Evolutionary conservation across 2,797 vertebrate species (phyloP), one percentile per base, ranked within the genome.

Genomic region (Champsocephalus esox): DNA sequence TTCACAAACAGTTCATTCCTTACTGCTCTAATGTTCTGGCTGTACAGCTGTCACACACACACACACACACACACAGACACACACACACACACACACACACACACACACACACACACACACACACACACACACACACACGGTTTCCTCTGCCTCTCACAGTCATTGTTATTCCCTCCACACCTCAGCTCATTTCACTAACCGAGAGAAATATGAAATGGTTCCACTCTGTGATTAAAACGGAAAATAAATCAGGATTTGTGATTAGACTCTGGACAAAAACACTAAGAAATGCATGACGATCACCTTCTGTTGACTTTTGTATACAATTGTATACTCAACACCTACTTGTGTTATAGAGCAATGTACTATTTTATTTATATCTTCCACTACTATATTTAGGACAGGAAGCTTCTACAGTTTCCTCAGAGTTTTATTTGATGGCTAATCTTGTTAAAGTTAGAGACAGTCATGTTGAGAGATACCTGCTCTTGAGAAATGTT

Each of bases 141-240:
- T 64, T 77, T 21, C n/a, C 66, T 66, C 80, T 62, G 81, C 74
- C 70, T 83, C 76, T 83, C 75, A 9, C 71, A 84, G 85, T 94
- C 88, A 92, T 93, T 94, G 90, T 78, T 92, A 93, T 93, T 95
- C 91, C 83, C 79, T 92, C 88, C 93, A 94, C 93, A 89, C 84
- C 75, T 81, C 86, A 74, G 86, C 82, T 90, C 51, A 79, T 77
- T 85, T 89, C 87, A 77, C 85, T 84, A 83, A 77, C 60, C 74
- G 52, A 76, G 76, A 88, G 77, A 83, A 87, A 84, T 82, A 90
- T 87, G 82, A 92, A 90, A 89, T 75, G 85, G 75, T 83, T 84
- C 78, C 78, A 86, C 70, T 80, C 71, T 85, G 80, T 67, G 83
- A 84, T 89, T 89, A 86, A 83, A 87, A 85, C 69, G 76, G 81